Percentiles rank a stretch among this genome's conserved stretches.
Conservation (phyloP, 2,888 invertebrate genomes). For the Mechanitis messenoides region DNA sequence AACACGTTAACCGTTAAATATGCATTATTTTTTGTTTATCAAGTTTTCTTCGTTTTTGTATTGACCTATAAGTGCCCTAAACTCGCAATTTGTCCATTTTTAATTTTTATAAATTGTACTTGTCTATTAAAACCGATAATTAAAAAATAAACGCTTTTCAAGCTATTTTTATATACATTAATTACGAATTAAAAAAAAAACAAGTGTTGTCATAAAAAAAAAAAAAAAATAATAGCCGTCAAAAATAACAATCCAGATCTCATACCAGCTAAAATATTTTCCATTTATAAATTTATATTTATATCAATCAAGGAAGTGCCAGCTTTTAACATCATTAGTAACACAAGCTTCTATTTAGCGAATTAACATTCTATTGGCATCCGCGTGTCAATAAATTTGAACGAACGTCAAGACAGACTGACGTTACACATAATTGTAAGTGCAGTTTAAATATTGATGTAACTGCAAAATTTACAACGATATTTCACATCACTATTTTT, state of each 20-base stretch:
- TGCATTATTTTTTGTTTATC: too few relatives aligned
- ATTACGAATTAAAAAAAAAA: too few relatives aligned
- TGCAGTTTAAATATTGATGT: conserved; percentile 1
- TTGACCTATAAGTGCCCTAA: too few relatives aligned
- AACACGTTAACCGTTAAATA: too few relatives aligned
- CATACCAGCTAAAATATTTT: neutral
- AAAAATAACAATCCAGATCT: neutral
- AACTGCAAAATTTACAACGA: neutral
- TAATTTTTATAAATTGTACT: too few relatives aligned
- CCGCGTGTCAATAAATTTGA: conserved; percentile 19
- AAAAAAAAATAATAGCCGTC: too few relatives aligned
- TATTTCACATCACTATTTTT: neutral
- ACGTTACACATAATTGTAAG: conserved; percentile 10
- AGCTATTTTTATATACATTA: too few relatives aligned
- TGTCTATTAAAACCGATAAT: too few relatives aligned
- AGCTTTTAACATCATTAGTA: neutral
- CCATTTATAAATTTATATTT: neutral
- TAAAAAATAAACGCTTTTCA: too few relatives aligned
- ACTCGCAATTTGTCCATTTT: too few relatives aligned
- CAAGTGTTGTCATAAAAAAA: too few relatives aligned
- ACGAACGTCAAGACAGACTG: conserved; percentile 15
- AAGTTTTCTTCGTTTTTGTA: too few relatives aligned
- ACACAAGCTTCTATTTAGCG: neutral
- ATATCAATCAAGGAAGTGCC: conserved; percentile 7
- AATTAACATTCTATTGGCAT: conserved; percentile 20